Evolutionary conservation across 2,888 invertebrate genomes (phyloP).

Genomic region (Notocelia uddmanniana): DNA sequence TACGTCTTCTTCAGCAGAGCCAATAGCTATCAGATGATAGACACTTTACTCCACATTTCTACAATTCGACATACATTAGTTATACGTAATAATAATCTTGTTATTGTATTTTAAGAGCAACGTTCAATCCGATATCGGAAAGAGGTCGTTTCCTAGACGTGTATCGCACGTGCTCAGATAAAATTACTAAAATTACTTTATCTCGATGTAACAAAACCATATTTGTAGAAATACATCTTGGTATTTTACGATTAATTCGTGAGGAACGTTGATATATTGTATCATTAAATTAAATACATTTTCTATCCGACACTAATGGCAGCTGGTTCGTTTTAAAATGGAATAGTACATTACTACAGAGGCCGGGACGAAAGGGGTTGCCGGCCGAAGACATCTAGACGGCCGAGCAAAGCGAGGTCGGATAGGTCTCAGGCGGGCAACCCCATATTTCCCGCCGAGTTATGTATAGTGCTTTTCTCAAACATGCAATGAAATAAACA

Average conservation of each 20-base stretch:
- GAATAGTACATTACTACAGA: no score
- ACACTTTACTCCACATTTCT: not conserved
- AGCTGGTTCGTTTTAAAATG: no score
- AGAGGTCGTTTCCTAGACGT: slow-evolving; percentile 25
- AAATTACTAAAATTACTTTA: slow-evolving; percentile 15
- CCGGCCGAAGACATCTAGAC: no score
- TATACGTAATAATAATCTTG: not conserved
- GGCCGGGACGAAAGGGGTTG: no score
- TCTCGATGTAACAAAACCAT: not conserved
- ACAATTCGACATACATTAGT: not conserved
- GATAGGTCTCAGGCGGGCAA: no score
- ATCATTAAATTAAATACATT: not conserved
- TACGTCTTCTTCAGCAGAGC: no score
- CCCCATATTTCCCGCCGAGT: no score
- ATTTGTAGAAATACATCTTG: not conserved
- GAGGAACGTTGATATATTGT: not conserved
- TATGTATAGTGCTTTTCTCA: no score
- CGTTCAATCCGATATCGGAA: slow-evolving; percentile 25
- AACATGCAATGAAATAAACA: no score
- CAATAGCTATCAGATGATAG: no score
- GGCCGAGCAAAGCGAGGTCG: no score
- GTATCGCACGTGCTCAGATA: slow-evolving; percentile 11
- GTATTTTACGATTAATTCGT: not conserved
- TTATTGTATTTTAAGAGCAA: slow-evolving; percentile 28
- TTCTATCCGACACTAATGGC: no score